Evolutionary conservation across 2,113 vertebrate species (phyloP).

Genomic region (Neomonachus schauinslandi): DNA sequence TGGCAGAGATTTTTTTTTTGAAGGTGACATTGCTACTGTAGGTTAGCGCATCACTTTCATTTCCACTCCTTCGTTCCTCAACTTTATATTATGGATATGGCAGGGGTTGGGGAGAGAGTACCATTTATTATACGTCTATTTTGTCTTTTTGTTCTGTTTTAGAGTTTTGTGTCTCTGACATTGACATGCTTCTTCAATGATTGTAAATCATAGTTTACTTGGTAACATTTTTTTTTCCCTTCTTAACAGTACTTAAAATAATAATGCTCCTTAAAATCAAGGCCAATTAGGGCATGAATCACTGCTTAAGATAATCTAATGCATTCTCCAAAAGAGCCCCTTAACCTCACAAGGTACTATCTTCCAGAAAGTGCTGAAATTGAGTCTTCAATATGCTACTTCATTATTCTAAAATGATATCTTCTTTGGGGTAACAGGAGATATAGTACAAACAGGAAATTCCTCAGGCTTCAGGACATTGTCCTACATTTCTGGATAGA

Average conservation of each 20-base stretch:
- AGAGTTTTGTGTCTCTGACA: neutral
- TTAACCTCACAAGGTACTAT: neutral
- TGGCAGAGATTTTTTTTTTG: neutral
- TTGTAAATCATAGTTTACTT: neutral
- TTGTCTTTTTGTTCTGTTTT: neutral
- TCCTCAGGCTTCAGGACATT: neutral
- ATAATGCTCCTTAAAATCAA: neutral
- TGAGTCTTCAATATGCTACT: neutral
- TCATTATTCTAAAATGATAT: neutral
- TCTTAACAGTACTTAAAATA: neutral
- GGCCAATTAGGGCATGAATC: neutral
- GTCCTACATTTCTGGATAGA: neutral
- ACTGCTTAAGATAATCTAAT: neutral
- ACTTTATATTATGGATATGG: neutral
- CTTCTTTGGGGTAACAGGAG: neutral
- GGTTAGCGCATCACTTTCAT: neutral
- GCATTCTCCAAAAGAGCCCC: neutral
- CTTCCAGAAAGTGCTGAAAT: neutral
- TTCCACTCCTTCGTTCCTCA: neutral
- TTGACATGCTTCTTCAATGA: neutral
- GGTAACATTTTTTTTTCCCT: neutral
- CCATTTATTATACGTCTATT: neutral
- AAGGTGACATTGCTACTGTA: neutral
- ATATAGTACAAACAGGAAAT: neutral
- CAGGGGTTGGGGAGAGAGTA: neutral